These are phyloP conservation scores for Drosophila melanogaster DNA, from an alignment of 1,140 invertebrate species.

Conservation along the genomic window Release_6_plus_ISO1_MT NT_033777.3:23218001-23218500, in stretches of 20 bases:
- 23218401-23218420: constrained; percentile 41
- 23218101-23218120: constrained; percentile 78
- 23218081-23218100: constrained; percentile 51
- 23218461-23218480: constrained; percentile 11
- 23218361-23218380: constrained; percentile 29
- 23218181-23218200: constrained; percentile 67
- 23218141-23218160: constrained; percentile 36
- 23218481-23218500: constrained; percentile 11
- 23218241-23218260: constrained; percentile 68
- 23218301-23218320: constrained; percentile 81
- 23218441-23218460: constrained; percentile 21
- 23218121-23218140: constrained; percentile 51
- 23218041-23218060: constrained; percentile 40
- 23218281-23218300: constrained; percentile 79
- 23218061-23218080: constrained; percentile 44
- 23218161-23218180: constrained; percentile 62
- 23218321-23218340: constrained; percentile 70
- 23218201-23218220: constrained; percentile 58
- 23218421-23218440: constrained; percentile 50
- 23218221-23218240: constrained; percentile 81
- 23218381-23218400: constrained; percentile 42
- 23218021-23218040: constrained; percentile 39
- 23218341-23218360: constrained; percentile 72
- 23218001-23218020: constrained; percentile 38
- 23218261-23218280: constrained; percentile 73